These are phyloP conservation scores for human DNA, from an alignment of 2,113 vertebrate genomes.

Conservation along the genomic window DNA sequence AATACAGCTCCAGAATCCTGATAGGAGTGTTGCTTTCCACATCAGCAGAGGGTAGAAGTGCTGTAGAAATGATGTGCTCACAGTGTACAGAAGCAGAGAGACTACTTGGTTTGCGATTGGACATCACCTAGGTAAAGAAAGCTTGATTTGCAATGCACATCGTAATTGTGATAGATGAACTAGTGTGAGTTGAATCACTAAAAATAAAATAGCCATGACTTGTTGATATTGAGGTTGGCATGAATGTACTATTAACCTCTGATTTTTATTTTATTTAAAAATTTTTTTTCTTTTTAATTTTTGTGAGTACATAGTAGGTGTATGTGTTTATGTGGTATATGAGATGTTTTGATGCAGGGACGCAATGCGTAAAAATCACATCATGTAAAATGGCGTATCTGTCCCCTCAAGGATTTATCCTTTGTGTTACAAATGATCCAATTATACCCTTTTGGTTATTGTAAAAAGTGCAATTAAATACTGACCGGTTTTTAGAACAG, in stretches of 20 bases:
- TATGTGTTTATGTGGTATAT: too few relatives aligned
- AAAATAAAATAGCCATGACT: not conserved
- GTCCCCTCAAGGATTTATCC: too few relatives aligned
- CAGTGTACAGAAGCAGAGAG: not conserved
- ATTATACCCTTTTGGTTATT: too few relatives aligned
- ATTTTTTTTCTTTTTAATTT: too few relatives aligned
- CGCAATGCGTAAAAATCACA: too few relatives aligned
- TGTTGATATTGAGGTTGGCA: not conserved
- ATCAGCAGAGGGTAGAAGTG: not conserved
- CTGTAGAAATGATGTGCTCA: not conserved
- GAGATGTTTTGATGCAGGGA: too few relatives aligned
- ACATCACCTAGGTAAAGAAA: not conserved
- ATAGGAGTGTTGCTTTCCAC: slow-evolving; percentile 6
- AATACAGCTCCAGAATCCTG: slow-evolving; percentile 32
- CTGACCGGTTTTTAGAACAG: not conserved
- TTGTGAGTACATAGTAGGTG: too few relatives aligned
- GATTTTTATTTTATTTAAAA: not conserved
- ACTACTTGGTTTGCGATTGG: not conserved
- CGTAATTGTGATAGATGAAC: not conserved
- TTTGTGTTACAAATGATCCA: too few relatives aligned
- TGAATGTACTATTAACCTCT: not conserved
- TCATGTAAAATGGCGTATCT: too few relatives aligned
- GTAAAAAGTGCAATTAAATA: too few relatives aligned
- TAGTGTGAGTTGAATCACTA: not conserved
- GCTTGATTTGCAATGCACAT: not conserved